Evolutionary conservation across 2,888 invertebrate species (phyloP).

Genomic region (Catocala sponsa): DNA sequence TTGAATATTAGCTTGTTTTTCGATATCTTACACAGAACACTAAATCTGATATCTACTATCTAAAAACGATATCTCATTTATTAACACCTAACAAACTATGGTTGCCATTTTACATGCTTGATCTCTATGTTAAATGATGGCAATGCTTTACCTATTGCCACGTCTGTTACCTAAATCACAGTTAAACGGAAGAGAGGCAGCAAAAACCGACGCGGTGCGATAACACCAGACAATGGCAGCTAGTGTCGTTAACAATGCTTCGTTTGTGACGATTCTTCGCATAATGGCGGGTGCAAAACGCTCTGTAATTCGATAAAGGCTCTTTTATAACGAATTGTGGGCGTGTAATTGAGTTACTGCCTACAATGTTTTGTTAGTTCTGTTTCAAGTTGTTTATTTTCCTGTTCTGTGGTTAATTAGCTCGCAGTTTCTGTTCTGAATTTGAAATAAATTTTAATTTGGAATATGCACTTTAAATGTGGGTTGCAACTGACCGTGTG

Average conservation of each 20-base stretch:
- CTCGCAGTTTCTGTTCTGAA: constrained; percentile 14
- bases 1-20: too few relatives aligned
- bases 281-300: constrained; percentile 83
- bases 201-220: constrained; percentile 84
- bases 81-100: too few relatives aligned
- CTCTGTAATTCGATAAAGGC: constrained; percentile 82
- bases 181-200: constrained; percentile 78
- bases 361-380: constrained; percentile 67
- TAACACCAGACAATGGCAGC: constrained; percentile 84
- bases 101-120: too few relatives aligned
- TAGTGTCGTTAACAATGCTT: constrained; percentile 85
- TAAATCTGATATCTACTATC: too few relatives aligned
- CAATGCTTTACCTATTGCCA: constrained; percentile 51
- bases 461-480: background rate
- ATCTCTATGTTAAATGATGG: too few relatives aligned
- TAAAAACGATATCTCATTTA: too few relatives aligned
- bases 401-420: constrained; percentile 53
- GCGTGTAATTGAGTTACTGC: constrained; percentile 81
- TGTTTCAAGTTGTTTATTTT: constrained; percentile 66
- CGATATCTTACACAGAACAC: too few relatives aligned
- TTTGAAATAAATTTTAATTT: constrained; percentile 8
- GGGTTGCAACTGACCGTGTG: background rate
- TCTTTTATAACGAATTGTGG: constrained; percentile 83
- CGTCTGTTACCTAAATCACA: constrained; percentile 66
- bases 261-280: constrained; percentile 87